A percentile compares a stretch with the other conserved stretches of the same genome.
Evolutionary conservation across 1,140 invertebrate species (phyloP).

Genomic region (Drosophila baimaii): DNA sequence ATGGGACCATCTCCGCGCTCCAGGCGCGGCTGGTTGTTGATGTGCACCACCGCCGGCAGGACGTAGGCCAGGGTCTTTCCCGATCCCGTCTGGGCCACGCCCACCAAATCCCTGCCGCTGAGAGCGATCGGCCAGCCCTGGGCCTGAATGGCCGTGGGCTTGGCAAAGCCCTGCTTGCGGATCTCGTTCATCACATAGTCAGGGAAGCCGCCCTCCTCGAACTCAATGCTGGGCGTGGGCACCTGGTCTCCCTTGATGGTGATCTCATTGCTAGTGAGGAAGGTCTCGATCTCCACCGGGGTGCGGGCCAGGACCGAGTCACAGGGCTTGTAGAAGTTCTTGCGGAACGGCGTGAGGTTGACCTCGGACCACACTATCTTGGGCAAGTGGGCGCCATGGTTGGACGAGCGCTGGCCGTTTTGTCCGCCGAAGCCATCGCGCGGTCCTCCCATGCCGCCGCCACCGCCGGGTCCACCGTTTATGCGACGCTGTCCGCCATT

Average conservation of each 20-base stretch:
- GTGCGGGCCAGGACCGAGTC: conserved; percentile 89
- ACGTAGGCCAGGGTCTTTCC: conserved; percentile 95
- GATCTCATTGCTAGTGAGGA: conserved; percentile 91
- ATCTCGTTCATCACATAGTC: conserved; percentile 92
- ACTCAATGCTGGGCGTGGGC: conserved; percentile 92
- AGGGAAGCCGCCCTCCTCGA: conserved; percentile 93
- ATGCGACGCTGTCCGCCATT: conserved; percentile 46
- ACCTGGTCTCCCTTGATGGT: conserved; percentile 92
- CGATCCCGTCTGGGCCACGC: conserved; percentile 98
- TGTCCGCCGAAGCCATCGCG: conserved; percentile 51
- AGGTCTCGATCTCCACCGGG: conserved; percentile 90
- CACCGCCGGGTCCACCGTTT: conserved; percentile 47
- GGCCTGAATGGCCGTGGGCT: conserved; percentile 95
- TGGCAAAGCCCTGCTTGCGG: conserved; percentile 92
- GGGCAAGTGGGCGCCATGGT: conserved; percentile 88
- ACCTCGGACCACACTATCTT: conserved; percentile 90
- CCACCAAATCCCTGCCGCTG: conserved; percentile 96
- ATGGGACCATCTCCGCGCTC: conserved; percentile 92
- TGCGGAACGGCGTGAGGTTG: conserved; percentile 93
- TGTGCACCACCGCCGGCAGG: conserved; percentile 95
- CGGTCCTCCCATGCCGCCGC: conserved; percentile 52
- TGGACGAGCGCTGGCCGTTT: conserved; percentile 84
- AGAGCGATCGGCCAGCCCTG: conserved; percentile 97
- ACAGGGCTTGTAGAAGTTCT: conserved; percentile 96
- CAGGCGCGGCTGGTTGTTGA: conserved; percentile 94